A percentile compares a stretch with the other conserved stretches of the same genome.
These are phyloP conservation scores for Bolborhynchus lineola DNA, from an alignment of 2,113 vertebrate genomes.

Conservation along the genomic window DNA sequence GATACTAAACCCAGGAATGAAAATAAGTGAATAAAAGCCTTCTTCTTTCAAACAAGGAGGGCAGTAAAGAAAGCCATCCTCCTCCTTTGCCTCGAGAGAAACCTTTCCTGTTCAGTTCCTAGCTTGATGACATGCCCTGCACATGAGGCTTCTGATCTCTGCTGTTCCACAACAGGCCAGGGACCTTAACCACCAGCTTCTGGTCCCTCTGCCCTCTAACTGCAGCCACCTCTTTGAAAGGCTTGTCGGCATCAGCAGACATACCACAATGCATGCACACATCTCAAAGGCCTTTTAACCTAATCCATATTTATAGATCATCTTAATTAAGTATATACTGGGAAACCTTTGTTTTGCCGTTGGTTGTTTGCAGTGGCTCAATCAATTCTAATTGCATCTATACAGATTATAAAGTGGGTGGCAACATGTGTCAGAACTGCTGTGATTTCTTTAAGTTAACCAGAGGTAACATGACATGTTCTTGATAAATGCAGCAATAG, in stretches of 20 bases:
- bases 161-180: neutral
- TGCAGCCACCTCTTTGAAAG: neutral
- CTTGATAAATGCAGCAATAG: neutral
- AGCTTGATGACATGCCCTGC: neutral
- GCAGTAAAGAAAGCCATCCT: neutral
- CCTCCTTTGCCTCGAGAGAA: neutral
- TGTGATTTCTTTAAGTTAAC: slow-evolving; percentile 41
- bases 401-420: slow-evolving; percentile 32
- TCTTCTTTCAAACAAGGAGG: neutral
- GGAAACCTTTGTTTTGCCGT: slow-evolving; percentile 46
- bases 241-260: neutral
- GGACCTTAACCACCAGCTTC: neutral
- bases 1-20: neutral
- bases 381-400: slow-evolving; percentile 60
- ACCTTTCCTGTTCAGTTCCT: neutral
- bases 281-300: neutral
- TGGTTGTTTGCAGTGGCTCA: slow-evolving; percentile 40
- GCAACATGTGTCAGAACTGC: slow-evolving; percentile 31
- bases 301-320: slow-evolving; percentile 59
- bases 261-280: neutral
- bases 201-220: neutral
- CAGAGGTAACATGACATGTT: neutral
- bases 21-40: neutral
- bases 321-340: slow-evolving; percentile 25
- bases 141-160: neutral